Evolutionary conservation across 2,888 invertebrate genomes (phyloP).

Genomic region (Axea sp.): DNA sequence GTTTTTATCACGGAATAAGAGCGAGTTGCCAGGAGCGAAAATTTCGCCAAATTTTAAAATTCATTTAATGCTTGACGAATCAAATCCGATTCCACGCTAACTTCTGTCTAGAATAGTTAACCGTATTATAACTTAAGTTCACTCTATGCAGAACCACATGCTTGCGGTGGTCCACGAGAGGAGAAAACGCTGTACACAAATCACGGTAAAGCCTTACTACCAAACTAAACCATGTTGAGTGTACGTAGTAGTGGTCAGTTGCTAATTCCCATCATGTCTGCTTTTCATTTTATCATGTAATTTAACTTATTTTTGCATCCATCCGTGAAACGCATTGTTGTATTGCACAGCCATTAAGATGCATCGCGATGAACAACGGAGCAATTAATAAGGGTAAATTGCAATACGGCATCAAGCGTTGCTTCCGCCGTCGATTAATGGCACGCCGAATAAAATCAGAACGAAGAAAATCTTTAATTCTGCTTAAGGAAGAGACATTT

Average conservation of each 20-base stretch:
- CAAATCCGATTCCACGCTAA: slow-evolving; percentile 53
- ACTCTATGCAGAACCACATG: slow-evolving; percentile 61
- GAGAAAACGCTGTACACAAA: slow-evolving; percentile 71
- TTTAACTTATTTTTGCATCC: slow-evolving; percentile 21
- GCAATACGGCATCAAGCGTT: too few relatives aligned
- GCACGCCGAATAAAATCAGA: too few relatives aligned
- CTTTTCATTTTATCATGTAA: slow-evolving; percentile 39
- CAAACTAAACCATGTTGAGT: slow-evolving; percentile 59
- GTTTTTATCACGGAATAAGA: neutral
- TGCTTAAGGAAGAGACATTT: slow-evolving; percentile 2
- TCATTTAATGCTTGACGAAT: slow-evolving; percentile 32
- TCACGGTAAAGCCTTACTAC: slow-evolving; percentile 68
- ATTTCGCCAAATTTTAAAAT: slow-evolving; percentile 38
- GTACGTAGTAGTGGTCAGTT: slow-evolving; percentile 54
- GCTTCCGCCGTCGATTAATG: too few relatives aligned
- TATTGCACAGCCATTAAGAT: too few relatives aligned
- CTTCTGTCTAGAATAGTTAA: slow-evolving; percentile 60
- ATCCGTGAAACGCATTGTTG: too few relatives aligned
- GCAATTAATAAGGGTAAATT: too few relatives aligned
- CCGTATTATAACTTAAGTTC: slow-evolving; percentile 63
- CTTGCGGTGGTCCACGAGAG: slow-evolving; percentile 61
- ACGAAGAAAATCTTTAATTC: slow-evolving; percentile 9
- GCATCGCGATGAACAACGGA: too few relatives aligned
- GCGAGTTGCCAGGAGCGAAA: slow-evolving; percentile 1
- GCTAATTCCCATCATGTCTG: slow-evolving; percentile 55